Conservation (phyloP, 2,888 invertebrate genomes). For the Ypsolopha sequella region DNA sequence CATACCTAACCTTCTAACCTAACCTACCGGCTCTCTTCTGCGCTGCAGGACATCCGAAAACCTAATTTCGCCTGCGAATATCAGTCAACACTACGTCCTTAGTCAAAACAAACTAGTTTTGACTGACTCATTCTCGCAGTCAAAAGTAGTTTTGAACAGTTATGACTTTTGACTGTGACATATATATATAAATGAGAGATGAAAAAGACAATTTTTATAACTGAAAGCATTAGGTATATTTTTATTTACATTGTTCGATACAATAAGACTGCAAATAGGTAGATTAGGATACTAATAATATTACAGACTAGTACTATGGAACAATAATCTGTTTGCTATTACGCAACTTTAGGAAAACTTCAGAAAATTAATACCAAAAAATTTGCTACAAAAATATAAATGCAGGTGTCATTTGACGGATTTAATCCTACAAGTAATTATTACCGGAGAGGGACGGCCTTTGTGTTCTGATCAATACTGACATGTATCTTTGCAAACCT, state of each 20-base stretch:
- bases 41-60: too few relatives aligned
- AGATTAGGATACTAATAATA: conserved; percentile 14
- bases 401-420: conserved; percentile 20
- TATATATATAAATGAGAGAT: too few relatives aligned
- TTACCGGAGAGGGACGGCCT: conserved; percentile 17
- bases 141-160: too few relatives aligned
- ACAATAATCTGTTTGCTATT: conserved; percentile 6
- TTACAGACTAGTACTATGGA: conserved; percentile 18
- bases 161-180: too few relatives aligned
- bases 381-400: conserved; percentile 18
- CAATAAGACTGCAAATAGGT: conserved; percentile 9
- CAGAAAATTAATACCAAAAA: not conserved
- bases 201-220: not conserved
- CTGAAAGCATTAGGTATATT: conserved; percentile 7
- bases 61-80: too few relatives aligned
- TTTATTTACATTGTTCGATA: conserved; percentile 14
- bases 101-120: too few relatives aligned
- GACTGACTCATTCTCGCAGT: too few relatives aligned
- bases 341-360: conserved; percentile 7
- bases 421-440: conserved; percentile 23
- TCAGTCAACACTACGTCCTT: too few relatives aligned
- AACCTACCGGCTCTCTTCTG: too few relatives aligned
- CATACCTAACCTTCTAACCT: too few relatives aligned
- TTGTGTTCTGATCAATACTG: conserved; percentile 33
- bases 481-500: conserved; percentile 27